A percentile compares a stretch with the other conserved stretches of the same genome.
These are phyloP conservation scores for Electrona antarctica DNA, from an alignment of 2,113 vertebrate species.

Conservation along the genomic window DNA sequence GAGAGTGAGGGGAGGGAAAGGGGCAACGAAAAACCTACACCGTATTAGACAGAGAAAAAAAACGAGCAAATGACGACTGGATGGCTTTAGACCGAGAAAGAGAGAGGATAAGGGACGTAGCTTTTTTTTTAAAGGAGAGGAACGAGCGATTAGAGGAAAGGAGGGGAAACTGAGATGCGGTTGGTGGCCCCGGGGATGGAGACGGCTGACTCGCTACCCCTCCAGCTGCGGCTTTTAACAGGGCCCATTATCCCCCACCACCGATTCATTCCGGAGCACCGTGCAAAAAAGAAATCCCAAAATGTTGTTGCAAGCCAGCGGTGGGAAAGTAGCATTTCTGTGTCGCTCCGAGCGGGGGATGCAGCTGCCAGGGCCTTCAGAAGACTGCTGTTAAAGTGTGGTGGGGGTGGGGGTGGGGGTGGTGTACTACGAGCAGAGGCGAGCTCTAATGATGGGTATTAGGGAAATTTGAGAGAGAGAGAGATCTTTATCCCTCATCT, in stretches of 20 bases:
- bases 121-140: not conserved
- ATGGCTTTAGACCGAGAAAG: not conserved
- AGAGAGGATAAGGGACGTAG: not conserved
- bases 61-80: not conserved
- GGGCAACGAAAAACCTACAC: not conserved
- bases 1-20: slow-evolving; percentile 5
- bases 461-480: slow-evolving; percentile 43
- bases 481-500: slow-evolving; percentile 33
- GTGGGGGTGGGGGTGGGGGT: slow-evolving; percentile 27
- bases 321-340: slow-evolving; percentile 57
- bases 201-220: slow-evolving; percentile 43
- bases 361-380: slow-evolving; percentile 62
- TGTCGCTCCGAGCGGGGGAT: slow-evolving; percentile 44
- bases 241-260: slow-evolving; percentile 59
- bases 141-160: not conserved
- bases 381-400: slow-evolving; percentile 28
- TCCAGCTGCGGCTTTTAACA: slow-evolving; percentile 65
- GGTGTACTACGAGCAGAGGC: slow-evolving; percentile 22
- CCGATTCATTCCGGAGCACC: slow-evolving; percentile 46
- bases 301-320: slow-evolving; percentile 53
- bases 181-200: slow-evolving; percentile 46
- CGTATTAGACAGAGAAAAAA: not conserved
- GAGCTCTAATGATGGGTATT: slow-evolving; percentile 55
- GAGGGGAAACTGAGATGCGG: slow-evolving; percentile 34
- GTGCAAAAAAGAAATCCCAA: slow-evolving; percentile 54